phyloP scores from a whole-genome alignment of 2,797 vertebrate species.

The Oreonectes daqikongensis region DNA sequence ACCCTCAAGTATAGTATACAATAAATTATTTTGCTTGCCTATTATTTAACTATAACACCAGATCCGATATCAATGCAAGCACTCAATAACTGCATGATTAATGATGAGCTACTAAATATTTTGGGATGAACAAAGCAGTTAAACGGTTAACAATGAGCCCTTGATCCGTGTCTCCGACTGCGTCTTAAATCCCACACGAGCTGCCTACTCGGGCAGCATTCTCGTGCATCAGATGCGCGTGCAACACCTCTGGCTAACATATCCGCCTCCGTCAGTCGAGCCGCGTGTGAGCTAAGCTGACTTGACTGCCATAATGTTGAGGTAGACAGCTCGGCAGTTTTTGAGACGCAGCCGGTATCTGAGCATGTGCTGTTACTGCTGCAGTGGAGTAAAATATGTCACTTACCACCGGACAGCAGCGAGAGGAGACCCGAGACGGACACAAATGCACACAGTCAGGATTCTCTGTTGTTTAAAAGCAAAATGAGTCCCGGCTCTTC shows the following conservation, averaged over 20 bases:
- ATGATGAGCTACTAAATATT: background rate
- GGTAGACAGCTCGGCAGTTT: constrained; percentile 55
- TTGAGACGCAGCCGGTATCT: constrained; percentile 57
- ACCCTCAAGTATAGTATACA: too few relatives aligned
- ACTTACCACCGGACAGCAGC: constrained; percentile 67
- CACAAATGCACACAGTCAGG: constrained; percentile 5
- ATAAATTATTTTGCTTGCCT: too few relatives aligned
- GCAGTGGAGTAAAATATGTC: constrained; percentile 79
- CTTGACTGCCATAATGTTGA: constrained; percentile 50
- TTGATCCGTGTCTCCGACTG: background rate
- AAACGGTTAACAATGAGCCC: background rate
- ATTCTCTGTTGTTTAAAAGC: constrained; percentile 7
- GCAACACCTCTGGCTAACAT: background rate
- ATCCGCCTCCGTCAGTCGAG: background rate
- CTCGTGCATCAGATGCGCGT: background rate
- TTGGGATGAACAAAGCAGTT: background rate
- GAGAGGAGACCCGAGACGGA: constrained; percentile 39
- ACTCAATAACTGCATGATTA: background rate
- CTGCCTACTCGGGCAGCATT: background rate
- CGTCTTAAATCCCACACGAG: background rate
- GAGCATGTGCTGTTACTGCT: constrained; percentile 74
- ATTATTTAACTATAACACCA: background rate
- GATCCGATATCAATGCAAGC: background rate
- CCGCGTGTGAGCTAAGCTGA: background rate
- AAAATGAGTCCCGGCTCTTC: constrained; percentile 25